Evolutionary conservation across 2,113 vertebrate genomes (phyloP).

Genomic region (Desmodus rotundus): DNA sequence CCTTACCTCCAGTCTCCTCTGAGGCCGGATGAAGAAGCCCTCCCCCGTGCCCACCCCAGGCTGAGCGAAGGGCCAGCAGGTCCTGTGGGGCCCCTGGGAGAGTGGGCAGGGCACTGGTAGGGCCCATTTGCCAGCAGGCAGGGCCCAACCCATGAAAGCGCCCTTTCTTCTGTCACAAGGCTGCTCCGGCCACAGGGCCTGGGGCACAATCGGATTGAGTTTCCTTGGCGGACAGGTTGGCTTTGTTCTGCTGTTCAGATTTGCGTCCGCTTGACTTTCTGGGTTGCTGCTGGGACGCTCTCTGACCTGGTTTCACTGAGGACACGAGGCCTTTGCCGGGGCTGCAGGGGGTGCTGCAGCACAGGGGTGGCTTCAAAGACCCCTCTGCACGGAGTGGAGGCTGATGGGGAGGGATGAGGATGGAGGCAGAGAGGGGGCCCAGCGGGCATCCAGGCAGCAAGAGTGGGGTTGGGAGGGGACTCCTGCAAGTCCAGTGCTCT

Average conservation of each 20-base stretch:
- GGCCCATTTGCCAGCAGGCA: neutral
- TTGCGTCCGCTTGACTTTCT: constrained; percentile 7
- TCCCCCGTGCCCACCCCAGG: neutral
- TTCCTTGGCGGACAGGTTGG: constrained; percentile 54
- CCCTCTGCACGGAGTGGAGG: too few species aligned
- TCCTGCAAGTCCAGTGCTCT: neutral
- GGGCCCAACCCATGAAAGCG: neutral
- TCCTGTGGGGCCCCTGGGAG: neutral
- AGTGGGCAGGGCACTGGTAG: neutral
- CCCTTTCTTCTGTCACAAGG: constrained; percentile 39
- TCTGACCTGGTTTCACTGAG: constrained; percentile 56
- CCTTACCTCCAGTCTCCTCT: neutral
- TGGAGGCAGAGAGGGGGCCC: too few species aligned
- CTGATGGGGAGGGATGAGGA: too few species aligned
- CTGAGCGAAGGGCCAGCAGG: neutral
- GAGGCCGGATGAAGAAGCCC: neutral
- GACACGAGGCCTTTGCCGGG: neutral
- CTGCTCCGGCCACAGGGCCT: neutral
- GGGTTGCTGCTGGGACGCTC: neutral
- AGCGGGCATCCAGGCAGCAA: neutral
- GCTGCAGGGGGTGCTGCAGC: neutral
- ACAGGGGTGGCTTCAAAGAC: too few species aligned
- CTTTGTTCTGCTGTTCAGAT: constrained; percentile 54
- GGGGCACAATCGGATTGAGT: constrained; percentile 27
- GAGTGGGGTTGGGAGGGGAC: neutral